Conservation (phyloP, 2,888 invertebrate species). For the Nomada goodeniana region DNA sequence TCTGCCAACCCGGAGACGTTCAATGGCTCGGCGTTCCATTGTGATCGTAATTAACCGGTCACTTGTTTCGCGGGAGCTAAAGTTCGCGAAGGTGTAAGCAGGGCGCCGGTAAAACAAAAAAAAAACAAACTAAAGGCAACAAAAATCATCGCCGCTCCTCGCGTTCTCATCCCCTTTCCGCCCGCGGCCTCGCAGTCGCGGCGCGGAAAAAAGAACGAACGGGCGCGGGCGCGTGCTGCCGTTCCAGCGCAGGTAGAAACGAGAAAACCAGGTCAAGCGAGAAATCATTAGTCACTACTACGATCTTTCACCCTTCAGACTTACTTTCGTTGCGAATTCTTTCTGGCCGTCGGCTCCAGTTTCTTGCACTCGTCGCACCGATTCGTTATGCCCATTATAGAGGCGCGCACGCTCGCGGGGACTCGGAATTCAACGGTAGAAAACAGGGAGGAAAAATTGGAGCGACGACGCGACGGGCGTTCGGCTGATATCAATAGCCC, state of each 20-base stretch:
- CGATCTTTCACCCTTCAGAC: slow-evolving; percentile 45
- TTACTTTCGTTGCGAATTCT: slow-evolving; percentile 44
- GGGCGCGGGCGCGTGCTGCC: slow-evolving; percentile 27
- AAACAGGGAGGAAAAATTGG: slow-evolving; percentile 8
- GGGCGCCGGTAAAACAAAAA: not conserved
- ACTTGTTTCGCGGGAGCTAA: slow-evolving; percentile 5
- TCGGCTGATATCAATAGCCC: not conserved
- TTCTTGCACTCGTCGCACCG: slow-evolving; percentile 19
- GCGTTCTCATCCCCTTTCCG: slow-evolving; percentile 27
- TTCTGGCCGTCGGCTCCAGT: not conserved
- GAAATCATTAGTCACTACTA: slow-evolving; percentile 67
- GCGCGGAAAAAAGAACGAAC: slow-evolving; percentile 29
- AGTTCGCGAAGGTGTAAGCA: not conserved
- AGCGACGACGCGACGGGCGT: not conserved
- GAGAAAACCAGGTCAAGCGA: slow-evolving; percentile 64
- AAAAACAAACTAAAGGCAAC: not conserved
- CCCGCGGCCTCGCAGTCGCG: slow-evolving; percentile 39
- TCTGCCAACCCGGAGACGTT: not conserved
- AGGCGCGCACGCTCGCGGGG: slow-evolving; percentile 1
- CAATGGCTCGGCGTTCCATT: not conserved
- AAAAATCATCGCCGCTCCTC: slow-evolving; percentile 12
- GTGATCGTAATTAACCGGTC: slow-evolving; percentile 14
- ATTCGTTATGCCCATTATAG: slow-evolving; percentile 38
- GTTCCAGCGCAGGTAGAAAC: slow-evolving; percentile 20
- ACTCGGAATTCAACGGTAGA: slow-evolving; percentile 9